Percentiles rank a stretch among this genome's conserved stretches.
Conservation (phyloP, 2,888 invertebrate genomes). For the Tenthredo mesomela region DNA sequence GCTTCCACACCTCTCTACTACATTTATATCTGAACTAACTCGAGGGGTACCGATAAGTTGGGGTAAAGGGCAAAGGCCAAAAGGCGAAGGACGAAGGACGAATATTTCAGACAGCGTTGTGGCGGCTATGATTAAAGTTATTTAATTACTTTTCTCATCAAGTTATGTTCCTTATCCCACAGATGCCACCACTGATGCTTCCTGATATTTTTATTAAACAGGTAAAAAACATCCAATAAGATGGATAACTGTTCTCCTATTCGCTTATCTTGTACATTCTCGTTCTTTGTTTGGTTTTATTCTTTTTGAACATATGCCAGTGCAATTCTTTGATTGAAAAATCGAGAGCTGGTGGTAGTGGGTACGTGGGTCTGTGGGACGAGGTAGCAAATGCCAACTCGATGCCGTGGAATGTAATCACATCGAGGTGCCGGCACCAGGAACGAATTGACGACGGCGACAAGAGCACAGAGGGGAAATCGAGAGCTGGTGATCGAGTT, state of each 20-base stretch:
- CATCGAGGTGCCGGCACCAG: constrained; percentile 25
- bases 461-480: not conserved
- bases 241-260: not conserved
- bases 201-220: not conserved
- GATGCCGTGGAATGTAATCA: constrained; percentile 49
- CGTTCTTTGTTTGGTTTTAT: not conserved
- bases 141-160: constrained; percentile 37
- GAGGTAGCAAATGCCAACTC: constrained; percentile 37
- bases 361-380: not conserved
- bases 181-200: not conserved
- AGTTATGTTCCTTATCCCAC: not conserved
- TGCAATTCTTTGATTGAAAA: constrained; percentile 37
- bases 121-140: constrained; percentile 21
- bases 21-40: not conserved
- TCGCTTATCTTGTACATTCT: not conserved
- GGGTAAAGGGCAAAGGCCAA: not conserved
- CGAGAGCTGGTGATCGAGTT: constrained; percentile 33
- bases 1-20: not conserved
- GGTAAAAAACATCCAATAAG: not conserved
- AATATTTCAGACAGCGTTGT: constrained; percentile 8
- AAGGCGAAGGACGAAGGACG: not conserved
- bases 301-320: not conserved
- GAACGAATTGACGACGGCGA: constrained; percentile 13
- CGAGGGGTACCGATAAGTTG: not conserved
- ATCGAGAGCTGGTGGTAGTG: not conserved